Base-by-base conservation (phyloP, 2,888 invertebrate species). In the Erebia aethiops region DNA sequence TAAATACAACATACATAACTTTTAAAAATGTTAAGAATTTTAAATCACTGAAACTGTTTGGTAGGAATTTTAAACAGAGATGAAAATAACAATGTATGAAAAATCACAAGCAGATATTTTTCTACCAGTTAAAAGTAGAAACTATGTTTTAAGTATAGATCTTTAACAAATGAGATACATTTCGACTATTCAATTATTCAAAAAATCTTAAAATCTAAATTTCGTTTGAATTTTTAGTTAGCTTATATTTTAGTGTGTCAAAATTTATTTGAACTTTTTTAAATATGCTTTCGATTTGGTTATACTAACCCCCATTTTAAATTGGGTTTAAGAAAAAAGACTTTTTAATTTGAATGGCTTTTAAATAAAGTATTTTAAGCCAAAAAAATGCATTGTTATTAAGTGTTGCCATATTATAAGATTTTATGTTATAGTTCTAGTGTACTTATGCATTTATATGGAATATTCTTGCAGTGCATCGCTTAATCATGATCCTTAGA, bases 391-490 rank as follows among this genome's bases (percentile, higher is more conserved):
- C 62, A 62, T 43, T 41, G 4, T 41, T 62, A 62, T 62, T 60
- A 60, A 49, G 62, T 62, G 62, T 62, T 62, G 62, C 62, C 62
- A 62, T 62, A 62, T 49, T 62, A 21, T 62, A 62, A 62, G 46
- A 62, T 21, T 49, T 62, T 21, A 62, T 62, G 1, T 14, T 57
- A 62, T 62, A 62, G 13, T 62, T 67, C 71, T 73, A 74, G 79
- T 84, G 83, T 84, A 83, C 80, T 83, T 82, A 81, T 75, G 78
- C 71, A 77, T 78, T 54, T 52, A 52, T 35, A 82, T 79, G 80
- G 81, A 82, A 81, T 80, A 76, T 74, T 79, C 16, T 78, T 75
- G 77, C 75, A 76, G 78, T 81, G 80, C 80, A 77, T 68, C 75
- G 75, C 77, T 77, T 80, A 77, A 58, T 74, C 71, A 76, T 77